phyloP scores from a whole-genome alignment of 2,113 vertebrate genomes.

The Tretioscincus oriximinensis region DNA sequence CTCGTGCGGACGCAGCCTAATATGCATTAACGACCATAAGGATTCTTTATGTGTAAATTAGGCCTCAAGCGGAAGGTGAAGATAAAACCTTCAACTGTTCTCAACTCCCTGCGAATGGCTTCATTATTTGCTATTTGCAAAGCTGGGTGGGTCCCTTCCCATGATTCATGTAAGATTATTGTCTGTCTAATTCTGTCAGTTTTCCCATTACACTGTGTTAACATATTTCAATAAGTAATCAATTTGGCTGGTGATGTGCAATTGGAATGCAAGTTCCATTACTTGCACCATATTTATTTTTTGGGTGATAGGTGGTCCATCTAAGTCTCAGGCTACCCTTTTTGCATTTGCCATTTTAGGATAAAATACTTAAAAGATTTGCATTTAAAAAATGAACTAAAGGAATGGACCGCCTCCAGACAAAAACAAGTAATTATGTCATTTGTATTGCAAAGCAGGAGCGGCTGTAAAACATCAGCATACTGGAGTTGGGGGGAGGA shows the following conservation, averaged over 20 bases:
- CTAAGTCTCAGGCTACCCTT: slow-evolving; percentile 70
- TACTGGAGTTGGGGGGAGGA: slow-evolving; percentile 39
- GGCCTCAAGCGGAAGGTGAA: no score
- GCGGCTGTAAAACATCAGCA: slow-evolving; percentile 68
- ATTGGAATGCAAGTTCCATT: slow-evolving; percentile 75
- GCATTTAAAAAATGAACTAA: slow-evolving; percentile 81
- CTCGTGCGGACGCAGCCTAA: no score
- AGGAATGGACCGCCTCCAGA: slow-evolving; percentile 76
- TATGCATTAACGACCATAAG: no score
- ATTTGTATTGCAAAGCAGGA: slow-evolving; percentile 82
- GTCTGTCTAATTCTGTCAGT: slow-evolving; percentile 66
- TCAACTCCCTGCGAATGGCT: slow-evolving; percentile 9
- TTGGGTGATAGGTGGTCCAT: slow-evolving; percentile 69
- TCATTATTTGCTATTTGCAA: slow-evolving; percentile 51
- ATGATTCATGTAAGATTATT: slow-evolving; percentile 75
- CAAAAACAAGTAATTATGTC: slow-evolving; percentile 78
- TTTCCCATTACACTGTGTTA: slow-evolving; percentile 72
- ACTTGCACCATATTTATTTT: slow-evolving; percentile 71
- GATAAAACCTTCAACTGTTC: no score
- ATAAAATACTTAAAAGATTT: slow-evolving; percentile 82
- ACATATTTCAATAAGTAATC: slow-evolving; percentile 79
- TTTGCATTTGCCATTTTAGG: slow-evolving; percentile 77
- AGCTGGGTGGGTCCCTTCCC: slow-evolving; percentile 51
- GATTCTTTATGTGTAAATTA: no score
- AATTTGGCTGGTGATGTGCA: slow-evolving; percentile 66